Evolutionary conservation across 2,797 vertebrate species (phyloP), one percentile per base, ranked within the genome.

Genomic region (Myotis daubentonii): DNA sequence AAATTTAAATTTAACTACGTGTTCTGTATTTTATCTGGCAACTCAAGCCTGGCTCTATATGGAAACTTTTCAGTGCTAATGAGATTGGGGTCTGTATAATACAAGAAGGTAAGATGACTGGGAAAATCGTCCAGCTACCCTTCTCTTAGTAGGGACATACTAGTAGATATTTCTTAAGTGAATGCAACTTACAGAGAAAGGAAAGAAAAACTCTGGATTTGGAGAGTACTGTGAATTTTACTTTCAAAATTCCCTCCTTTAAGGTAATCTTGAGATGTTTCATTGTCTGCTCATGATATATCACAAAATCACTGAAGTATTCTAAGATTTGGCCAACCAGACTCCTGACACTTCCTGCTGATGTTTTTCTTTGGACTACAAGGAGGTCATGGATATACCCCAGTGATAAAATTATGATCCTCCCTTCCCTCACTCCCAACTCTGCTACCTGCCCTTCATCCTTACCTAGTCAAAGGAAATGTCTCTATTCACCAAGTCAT

Each of bases 1-100:
- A 89, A 87, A 81, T 49, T 80, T 57, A 65, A 70, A 87, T 81
- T 89, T 87, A 97, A 51, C 65, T 94, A 10, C 7, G 7, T 87
- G 23, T 44, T 60, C 78, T 80, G 1, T 66, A 49, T 81, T 89
- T 94, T 87, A 66, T 55, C 71, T 82, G 51, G 57, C 44, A 95
- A 90, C 23, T 84, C 33, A 66, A 83, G 20, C 55, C 71, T 74
- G 25, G 8, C 28, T 94, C 19, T 71, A 10, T 70, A 53, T 80
- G 57, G 51, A 74, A 89, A 90, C n/a, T 65, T 60, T 87, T 84
- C 51, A 53, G 25, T 38, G 23, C 5, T 82, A n/a, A 75, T 81
- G 49, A 83, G 33, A 49, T 70, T 49, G 49, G 47, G 44, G 22
- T 47, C 47, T 55, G 22, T 16, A 79, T 70, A 25, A 47, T 30